Evolutionary conservation across 2,113 vertebrate species (phyloP), one percentile per base, ranked within the genome.

Genomic region (Erinaceus europaeus): DNA sequence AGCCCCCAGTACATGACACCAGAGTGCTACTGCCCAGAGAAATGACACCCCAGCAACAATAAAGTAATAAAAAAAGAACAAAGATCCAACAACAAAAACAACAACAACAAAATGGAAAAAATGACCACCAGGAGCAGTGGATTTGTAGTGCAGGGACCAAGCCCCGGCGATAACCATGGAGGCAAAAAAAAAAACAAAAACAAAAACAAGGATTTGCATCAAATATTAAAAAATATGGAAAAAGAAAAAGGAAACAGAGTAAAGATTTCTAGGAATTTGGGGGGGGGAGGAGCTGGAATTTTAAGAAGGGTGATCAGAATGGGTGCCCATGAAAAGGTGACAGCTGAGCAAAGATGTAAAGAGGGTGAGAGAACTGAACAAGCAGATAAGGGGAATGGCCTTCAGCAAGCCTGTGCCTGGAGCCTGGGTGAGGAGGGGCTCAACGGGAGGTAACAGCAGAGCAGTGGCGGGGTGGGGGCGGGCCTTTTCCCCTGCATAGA

Each of bases 181-280:
- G n/a, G n/a, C n/a, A n/a, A n/a, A n/a, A n/a, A n/a, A n/a, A n/a
- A n/a, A n/a, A n/a, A n/a, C n/a, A n/a, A n/a, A n/a, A n/a, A n/a
- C 27, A 40, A 38, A 38, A 29, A 10, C 42, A 50, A 77, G 34
- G 20, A 8, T 62, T 23, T 25, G 34, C 7, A 29, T 15, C 5
- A 48, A 12, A 18, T 42, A 7, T 9, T 23, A 44, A 27, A 67
- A 14, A 71, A 44, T 25, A 3, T 20, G 64, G 46, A 3, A 32
- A 12, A 42, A 13, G 9, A 20, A 15, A 23, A 10, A 6, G 59
- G 42, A n/a, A 21, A 57, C 57, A 20, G 38, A 74, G 69, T 4
- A 4, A 88, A 48, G 76, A 86, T 55, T 72, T 83, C 72, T 64
- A 61, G 73, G 86, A 88, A 91, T 73, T 53, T 38, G 3, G 62